Conservation (phyloP, 2,113 vertebrate genomes). For the Acrocephalus kingi region DNA sequence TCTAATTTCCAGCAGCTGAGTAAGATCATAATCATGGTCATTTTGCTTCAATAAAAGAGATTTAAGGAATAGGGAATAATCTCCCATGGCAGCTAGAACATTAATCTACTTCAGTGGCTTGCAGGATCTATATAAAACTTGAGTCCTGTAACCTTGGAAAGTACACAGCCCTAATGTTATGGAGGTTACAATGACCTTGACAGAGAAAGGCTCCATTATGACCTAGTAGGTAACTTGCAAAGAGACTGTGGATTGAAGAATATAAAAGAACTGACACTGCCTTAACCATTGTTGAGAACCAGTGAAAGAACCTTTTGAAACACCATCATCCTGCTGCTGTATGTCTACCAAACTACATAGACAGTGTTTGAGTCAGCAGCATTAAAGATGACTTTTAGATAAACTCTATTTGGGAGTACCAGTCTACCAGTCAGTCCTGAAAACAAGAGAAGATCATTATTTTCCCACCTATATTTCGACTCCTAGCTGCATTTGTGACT, state of each 20-base stretch:
- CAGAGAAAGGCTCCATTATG: background rate
- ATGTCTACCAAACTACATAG: background rate
- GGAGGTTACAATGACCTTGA: background rate
- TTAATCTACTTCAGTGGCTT: background rate
- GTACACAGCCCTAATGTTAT: background rate
- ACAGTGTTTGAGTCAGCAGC: background rate
- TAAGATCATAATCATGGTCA: background rate
- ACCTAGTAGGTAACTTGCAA: background rate
- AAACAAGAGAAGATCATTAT: background rate
- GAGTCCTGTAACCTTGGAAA: background rate
- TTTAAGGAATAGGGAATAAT: background rate
- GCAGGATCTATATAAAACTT: background rate
- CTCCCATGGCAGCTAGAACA: background rate
- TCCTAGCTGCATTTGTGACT: background rate
- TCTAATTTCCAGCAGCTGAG: background rate
- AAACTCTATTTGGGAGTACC: background rate
- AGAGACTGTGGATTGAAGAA: background rate
- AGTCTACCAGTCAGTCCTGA: background rate
- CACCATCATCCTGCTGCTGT: background rate
- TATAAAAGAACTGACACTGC: background rate
- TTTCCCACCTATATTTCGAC: background rate
- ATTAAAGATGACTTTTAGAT: constrained; percentile 10
- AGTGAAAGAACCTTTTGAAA: background rate
- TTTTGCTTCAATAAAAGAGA: background rate
- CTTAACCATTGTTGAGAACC: background rate